Evolutionary conservation across 2,797 vertebrate species (phyloP).

Genomic region (Enteromius unitaeniatus): DNA sequence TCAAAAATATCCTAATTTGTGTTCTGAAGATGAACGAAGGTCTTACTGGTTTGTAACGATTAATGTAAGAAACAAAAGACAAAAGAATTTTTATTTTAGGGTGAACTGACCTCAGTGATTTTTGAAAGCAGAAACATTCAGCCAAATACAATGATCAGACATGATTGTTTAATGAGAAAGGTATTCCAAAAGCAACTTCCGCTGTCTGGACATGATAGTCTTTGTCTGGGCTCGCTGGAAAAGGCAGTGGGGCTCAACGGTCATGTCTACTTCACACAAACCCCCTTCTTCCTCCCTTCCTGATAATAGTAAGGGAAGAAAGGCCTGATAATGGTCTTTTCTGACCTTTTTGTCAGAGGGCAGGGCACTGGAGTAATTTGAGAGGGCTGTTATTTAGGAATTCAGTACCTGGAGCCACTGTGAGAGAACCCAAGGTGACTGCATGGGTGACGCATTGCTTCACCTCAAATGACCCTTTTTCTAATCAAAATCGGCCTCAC

Average conservation of each 20-base stretch:
- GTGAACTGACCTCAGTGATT: not conserved
- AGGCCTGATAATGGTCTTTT: constrained; percentile 61
- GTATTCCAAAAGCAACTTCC: constrained; percentile 31
- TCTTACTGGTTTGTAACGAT: no score
- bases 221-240: constrained; percentile 52
- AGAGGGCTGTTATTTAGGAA: constrained; percentile 50
- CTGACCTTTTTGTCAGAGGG: constrained; percentile 60
- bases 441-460: not conserved
- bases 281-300: constrained; percentile 9
- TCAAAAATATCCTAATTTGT: no score
- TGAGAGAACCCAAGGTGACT: constrained; percentile 40
- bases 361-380: constrained; percentile 40
- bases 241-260: constrained; percentile 44
- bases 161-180: constrained; percentile 2
- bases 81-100: no score
- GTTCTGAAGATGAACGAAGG: no score
- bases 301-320: constrained; percentile 49
- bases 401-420: constrained; percentile 47
- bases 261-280: constrained; percentile 49
- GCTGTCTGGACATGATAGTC: constrained; percentile 25
- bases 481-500: constrained; percentile 39
- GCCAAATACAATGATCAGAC: not conserved
- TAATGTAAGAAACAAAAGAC: no score
- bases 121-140: not conserved
- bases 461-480: constrained; percentile 18